Percentiles rank a stretch among this genome's conserved stretches.
phyloP scores from a whole-genome alignment of 2,888 invertebrate genomes.

The Drosophila helvetica region DNA sequence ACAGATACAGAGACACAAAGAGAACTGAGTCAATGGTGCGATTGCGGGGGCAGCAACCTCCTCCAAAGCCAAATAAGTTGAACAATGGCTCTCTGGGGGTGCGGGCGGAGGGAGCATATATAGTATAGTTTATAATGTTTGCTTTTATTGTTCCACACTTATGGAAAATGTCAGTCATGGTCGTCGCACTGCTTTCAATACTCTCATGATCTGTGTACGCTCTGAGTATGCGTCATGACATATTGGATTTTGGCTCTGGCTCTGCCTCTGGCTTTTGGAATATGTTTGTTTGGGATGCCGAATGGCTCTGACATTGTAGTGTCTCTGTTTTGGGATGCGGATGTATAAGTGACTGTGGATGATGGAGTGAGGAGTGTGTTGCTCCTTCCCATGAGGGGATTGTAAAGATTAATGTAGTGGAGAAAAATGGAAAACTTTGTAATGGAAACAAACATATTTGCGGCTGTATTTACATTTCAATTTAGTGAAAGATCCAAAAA shows the following conservation, averaged over 20 bases:
- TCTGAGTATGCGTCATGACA: constrained; percentile 22
- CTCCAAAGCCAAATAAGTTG: constrained; percentile 64
- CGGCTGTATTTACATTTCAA: not conserved
- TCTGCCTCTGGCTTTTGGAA: not conserved
- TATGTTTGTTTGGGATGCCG: not conserved
- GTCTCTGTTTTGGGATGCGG: not conserved
- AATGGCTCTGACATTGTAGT: constrained; percentile 4
- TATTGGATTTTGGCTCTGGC: constrained; percentile 18
- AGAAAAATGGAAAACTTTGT: not conserved
- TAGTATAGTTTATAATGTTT: constrained; percentile 28
- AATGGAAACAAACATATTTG: not conserved
- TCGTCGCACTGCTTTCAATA: constrained; percentile 20
- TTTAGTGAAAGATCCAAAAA: not conserved
- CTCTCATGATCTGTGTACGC: not conserved
- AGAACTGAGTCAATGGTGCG: constrained; percentile 57
- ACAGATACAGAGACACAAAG: constrained; percentile 7
- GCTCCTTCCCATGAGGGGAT: not conserved
- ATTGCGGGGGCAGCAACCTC: constrained; percentile 64
- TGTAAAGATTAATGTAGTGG: constrained; percentile 1
- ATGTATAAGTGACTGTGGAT: constrained; percentile 3
- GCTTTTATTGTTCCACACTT: constrained; percentile 9
- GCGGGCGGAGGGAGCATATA: not conserved
- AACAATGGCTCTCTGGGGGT: constrained; percentile 4
- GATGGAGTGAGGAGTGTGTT: not conserved
- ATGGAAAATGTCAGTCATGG: constrained; percentile 34